Conservation (phyloP, 2,888 invertebrate genomes). For the Colletes collaris region DNA sequence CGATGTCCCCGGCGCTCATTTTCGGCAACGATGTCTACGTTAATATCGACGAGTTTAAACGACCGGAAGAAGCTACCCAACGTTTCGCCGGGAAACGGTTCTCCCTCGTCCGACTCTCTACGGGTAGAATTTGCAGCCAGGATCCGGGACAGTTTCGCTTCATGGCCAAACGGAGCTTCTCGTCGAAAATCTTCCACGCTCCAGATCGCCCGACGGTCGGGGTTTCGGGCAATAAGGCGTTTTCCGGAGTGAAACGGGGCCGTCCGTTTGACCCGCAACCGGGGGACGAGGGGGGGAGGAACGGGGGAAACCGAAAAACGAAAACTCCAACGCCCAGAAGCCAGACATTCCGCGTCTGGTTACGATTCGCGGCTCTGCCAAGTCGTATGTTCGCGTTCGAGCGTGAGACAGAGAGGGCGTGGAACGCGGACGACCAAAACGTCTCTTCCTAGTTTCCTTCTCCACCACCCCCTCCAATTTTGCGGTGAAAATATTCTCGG, state of each 20-base stretch:
- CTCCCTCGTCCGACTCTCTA: neutral
- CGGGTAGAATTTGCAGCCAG: constrained; percentile 19
- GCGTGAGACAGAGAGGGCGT: neutral
- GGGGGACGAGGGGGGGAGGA: neutral
- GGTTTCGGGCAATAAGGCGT: constrained; percentile 31
- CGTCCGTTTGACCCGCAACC: constrained; percentile 34
- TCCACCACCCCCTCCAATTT: no score
- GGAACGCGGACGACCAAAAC: no score
- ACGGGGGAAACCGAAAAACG: neutral
- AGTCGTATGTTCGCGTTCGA: constrained; percentile 42
- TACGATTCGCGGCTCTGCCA: constrained; percentile 34
- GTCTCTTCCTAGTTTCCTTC: no score
- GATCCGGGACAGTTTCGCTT: no score
- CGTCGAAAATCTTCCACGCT: constrained; percentile 41
- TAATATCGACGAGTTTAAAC: constrained; percentile 21
- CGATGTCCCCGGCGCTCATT: neutral
- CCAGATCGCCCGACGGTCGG: constrained; percentile 29
- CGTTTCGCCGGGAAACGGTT: constrained; percentile 2
- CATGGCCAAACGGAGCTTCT: neutral
- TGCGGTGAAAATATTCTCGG: no score
- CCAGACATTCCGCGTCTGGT: constrained; percentile 22
- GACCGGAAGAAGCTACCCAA: constrained; percentile 24
- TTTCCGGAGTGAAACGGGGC: constrained; percentile 36
- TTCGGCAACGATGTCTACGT: neutral
- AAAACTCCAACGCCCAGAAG: neutral